These are phyloP conservation scores for Pan troglodytes DNA, from an alignment of 2,113 vertebrate species.

Conservation along the genomic window NHGRI_mPanTro3-v2.1_pri NC_072402.2:144686501-144687000, in stretches of 20 bases:
- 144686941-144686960: background rate
- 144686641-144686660: background rate
- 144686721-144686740: background rate
- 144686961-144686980: background rate
- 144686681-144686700: background rate
- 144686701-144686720: background rate
- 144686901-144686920: background rate
- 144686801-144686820: background rate
- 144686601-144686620: background rate
- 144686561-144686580: background rate
- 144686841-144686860: background rate
- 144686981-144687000: background rate
- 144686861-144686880: background rate
- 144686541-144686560: background rate
- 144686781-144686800: background rate
- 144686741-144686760: background rate
- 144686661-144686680: background rate
- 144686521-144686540: background rate
- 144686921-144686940: background rate
- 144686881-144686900: background rate
- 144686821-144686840: background rate
- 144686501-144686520: background rate
- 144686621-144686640: background rate
- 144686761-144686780: background rate
- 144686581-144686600: background rate